Percentiles rank a stretch among this genome's conserved stretches.
Conservation (phyloP, 1,140 invertebrate species). For the Drosophila arawakana region DNA sequence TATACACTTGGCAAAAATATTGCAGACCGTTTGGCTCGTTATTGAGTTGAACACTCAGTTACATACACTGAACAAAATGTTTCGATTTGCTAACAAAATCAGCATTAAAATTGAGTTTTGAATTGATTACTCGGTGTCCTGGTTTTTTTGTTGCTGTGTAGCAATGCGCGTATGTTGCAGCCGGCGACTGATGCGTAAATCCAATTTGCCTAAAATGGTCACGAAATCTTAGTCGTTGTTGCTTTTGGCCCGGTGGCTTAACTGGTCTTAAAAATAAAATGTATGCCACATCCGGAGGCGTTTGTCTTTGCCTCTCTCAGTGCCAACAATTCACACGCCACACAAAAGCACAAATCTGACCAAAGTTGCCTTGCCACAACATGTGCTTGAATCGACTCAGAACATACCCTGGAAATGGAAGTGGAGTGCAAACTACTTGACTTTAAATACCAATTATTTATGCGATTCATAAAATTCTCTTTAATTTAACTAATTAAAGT, state of each 20-base stretch:
- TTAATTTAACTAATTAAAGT: too few relatives aligned
- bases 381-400: not conserved
- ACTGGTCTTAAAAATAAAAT: slow-evolving; percentile 71
- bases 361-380: slow-evolving; percentile 25
- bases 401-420: slow-evolving; percentile 5
- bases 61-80: too few relatives aligned
- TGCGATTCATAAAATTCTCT: too few relatives aligned
- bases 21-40: too few relatives aligned
- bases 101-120: too few relatives aligned
- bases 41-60: too few relatives aligned
- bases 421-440: too few relatives aligned
- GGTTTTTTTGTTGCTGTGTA: not conserved
- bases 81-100: too few relatives aligned
- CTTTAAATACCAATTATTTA: too few relatives aligned
- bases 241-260: slow-evolving; percentile 38
- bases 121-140: too few relatives aligned
- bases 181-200: slow-evolving; percentile 52
- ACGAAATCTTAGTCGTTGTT: slow-evolving; percentile 10
- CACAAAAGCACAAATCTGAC: slow-evolving; percentile 48
- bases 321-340: slow-evolving; percentile 35
- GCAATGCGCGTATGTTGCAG: slow-evolving; percentile 4
- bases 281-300: slow-evolving; percentile 54
- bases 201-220: slow-evolving; percentile 58
- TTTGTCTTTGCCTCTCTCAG: not conserved
- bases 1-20: too few relatives aligned